Evolutionary conservation across 2,888 invertebrate species (phyloP).

Genomic region (Sepiola atlantica): DNA sequence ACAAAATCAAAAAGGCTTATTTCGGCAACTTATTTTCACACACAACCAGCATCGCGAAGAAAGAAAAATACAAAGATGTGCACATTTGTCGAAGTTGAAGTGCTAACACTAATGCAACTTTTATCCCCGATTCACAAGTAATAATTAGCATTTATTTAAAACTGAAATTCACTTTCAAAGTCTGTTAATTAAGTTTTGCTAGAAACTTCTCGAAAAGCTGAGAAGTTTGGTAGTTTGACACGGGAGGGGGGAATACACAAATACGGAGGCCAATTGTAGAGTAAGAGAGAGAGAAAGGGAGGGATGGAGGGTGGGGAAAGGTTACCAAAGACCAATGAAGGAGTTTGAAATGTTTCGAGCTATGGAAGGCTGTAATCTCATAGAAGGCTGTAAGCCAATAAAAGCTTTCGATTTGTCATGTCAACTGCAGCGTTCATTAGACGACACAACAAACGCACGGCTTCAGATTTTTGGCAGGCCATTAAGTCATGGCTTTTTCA

Average conservation of each 20-base stretch:
- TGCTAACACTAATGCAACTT: background rate
- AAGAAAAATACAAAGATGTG: background rate
- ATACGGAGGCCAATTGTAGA: background rate
- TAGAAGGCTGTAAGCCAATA: constrained; percentile 21
- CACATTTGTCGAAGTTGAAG: background rate
- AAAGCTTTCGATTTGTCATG: constrained; percentile 32
- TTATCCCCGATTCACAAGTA: constrained; percentile 4
- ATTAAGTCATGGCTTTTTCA: constrained; percentile 20
- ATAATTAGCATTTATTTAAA: background rate
- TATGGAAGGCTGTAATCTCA: constrained; percentile 21
- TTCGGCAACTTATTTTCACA: constrained; percentile 2
- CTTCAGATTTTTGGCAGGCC: constrained; percentile 32
- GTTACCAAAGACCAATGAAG: background rate
- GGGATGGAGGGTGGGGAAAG: background rate
- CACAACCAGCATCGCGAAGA: background rate
- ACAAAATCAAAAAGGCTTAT: background rate
- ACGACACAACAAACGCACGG: background rate
- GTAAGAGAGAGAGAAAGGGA: background rate
- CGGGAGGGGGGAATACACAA: background rate
- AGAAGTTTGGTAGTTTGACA: background rate
- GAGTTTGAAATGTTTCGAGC: constrained; percentile 12
- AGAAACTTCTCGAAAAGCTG: background rate
- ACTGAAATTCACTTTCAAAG: background rate
- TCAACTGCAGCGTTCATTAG: background rate
- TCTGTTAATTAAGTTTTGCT: constrained; percentile 32